These are phyloP conservation scores for Ptychodera flava DNA, from an alignment of 35 echinoderm and acorn worm species.

Conservation along the genomic window DNA sequence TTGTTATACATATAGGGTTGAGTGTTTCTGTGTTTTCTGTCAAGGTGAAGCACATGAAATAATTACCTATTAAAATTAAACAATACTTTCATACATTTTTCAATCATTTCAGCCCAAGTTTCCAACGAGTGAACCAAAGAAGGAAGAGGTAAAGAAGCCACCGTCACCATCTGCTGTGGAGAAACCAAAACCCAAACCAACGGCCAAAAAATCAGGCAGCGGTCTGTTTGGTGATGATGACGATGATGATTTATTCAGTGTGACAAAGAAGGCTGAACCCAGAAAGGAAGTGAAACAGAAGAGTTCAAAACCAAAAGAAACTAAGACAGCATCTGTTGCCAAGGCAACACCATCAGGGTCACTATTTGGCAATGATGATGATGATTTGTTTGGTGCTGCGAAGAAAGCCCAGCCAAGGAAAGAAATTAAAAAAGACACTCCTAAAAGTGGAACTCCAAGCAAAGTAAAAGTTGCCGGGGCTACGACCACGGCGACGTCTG, in stretches of 20 bases:
- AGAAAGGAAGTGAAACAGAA: background rate
- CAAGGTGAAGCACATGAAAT: too few species aligned
- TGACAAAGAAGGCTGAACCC: background rate
- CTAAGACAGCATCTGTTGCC: background rate
- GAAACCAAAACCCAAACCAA: conserved; percentile 11
- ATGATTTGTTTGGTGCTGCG: background rate
- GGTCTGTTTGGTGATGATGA: background rate
- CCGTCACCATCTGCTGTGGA: conserved; percentile 3
- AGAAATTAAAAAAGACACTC: background rate
- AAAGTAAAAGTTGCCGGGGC: background rate
- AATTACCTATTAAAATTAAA: too few species aligned
- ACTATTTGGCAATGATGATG: background rate
- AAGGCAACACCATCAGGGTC: background rate
- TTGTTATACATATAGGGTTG: too few species aligned
- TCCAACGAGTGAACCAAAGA: background rate
- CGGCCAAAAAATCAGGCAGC: background rate
- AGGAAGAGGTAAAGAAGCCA: background rate
- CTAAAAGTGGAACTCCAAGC: background rate
- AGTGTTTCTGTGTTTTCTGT: too few species aligned
- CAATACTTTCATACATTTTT: too few species aligned
- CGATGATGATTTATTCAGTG: conserved; percentile 10
- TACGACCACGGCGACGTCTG: background rate
- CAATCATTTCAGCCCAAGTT: background rate
- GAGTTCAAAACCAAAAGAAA: background rate
- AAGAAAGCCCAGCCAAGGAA: background rate